These are phyloP conservation scores for Eupristina koningsbergeri DNA, from an alignment of 1,140 invertebrate species.

Conservation along the genomic window DNA sequence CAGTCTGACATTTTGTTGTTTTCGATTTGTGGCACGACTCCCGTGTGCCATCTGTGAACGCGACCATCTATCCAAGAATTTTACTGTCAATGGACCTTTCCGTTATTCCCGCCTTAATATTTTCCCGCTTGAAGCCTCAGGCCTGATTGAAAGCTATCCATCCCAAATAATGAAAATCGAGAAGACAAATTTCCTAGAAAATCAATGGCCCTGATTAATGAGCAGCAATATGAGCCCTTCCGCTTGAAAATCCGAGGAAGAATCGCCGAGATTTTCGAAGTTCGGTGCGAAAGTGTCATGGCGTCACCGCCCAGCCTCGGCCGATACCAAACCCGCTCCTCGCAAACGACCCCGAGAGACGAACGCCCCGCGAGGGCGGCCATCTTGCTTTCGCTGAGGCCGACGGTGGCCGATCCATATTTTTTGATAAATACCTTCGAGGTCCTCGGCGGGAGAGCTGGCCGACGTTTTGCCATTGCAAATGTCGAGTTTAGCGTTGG, in stretches of 20 bases:
- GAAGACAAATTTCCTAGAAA: background rate
- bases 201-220: background rate
- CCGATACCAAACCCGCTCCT: background rate
- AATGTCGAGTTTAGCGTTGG: conserved; percentile 61
- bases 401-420: conserved; percentile 53
- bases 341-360: conserved; percentile 8
- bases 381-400: conserved; percentile 8
- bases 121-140: background rate
- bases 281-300: conserved; percentile 54
- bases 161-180: background rate
- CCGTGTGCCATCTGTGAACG: conserved; percentile 64
- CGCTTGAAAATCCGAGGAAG: background rate
- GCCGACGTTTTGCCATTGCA: conserved; percentile 56
- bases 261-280: background rate
- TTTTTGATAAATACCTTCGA: conserved; percentile 68
- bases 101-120: conserved; percentile 55
- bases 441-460: conserved; percentile 62
- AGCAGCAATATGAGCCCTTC: too few species aligned
- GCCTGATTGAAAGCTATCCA: background rate
- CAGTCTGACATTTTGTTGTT: conserved; percentile 54
- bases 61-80: conserved; percentile 33
- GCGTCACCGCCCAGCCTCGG: conserved; percentile 53
- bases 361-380: conserved; percentile 13
- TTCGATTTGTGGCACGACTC: conserved; percentile 32
- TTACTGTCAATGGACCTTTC: conserved; percentile 54